Conservation (phyloP, 2,113 vertebrate species). For the Jaculus jaculus region DNA sequence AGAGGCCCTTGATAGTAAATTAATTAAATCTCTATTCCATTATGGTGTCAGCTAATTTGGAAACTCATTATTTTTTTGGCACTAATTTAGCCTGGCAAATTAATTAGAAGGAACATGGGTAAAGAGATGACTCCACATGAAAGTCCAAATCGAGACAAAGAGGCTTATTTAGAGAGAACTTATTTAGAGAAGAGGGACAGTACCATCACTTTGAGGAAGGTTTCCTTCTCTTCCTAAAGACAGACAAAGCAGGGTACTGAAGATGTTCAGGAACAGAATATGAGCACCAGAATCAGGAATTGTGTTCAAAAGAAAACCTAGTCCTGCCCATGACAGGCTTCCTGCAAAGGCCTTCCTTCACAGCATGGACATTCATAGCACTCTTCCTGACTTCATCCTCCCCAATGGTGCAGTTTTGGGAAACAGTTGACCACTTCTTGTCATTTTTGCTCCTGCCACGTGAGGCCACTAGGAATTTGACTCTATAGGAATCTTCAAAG, state of each 20-base stretch:
- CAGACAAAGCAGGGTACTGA: background rate
- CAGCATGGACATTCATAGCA: background rate
- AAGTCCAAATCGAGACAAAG: conserved; percentile 81
- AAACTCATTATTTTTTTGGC: conserved; percentile 86
- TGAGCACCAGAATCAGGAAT: background rate
- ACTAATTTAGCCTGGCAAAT: conserved; percentile 84
- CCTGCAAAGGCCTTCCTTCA: background rate
- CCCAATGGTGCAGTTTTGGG: background rate
- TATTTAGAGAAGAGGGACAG: conserved; percentile 58
- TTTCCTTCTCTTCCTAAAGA: background rate
- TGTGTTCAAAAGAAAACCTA: background rate
- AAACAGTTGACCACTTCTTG: background rate
- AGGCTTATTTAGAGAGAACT: conserved; percentile 72
- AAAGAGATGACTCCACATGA: conserved; percentile 78
- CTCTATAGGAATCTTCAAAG: background rate
- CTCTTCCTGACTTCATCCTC: background rate
- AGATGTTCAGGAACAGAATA: background rate
- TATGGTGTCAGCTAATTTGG: conserved; percentile 83
- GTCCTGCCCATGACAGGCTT: background rate
- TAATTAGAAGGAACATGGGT: conserved; percentile 82
- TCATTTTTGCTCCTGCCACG: background rate
- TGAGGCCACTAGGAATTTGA: background rate
- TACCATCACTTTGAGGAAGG: conserved; percentile 21
- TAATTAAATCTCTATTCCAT: conserved; percentile 82
- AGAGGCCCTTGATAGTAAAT: conserved; percentile 63